These are phyloP conservation scores for Oreochromis grahami DNA, from an alignment of 2,797 vertebrate genomes.

Conservation along the genomic window DNA sequence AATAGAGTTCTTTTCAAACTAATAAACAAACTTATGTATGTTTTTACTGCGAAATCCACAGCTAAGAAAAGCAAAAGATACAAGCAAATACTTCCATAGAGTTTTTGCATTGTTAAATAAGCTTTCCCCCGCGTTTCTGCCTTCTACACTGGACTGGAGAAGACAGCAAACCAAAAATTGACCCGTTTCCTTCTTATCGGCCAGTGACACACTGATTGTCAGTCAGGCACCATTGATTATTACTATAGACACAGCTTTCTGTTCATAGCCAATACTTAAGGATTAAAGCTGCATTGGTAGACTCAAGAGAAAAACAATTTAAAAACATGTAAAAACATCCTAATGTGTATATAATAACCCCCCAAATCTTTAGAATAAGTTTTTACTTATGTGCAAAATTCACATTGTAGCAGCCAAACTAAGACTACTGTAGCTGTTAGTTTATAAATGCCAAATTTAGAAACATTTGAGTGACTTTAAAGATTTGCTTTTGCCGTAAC, in stretches of 20 bases:
- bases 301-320: not conserved
- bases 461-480: not conserved
- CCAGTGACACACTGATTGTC: conserved; percentile 8
- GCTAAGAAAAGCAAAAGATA: not conserved
- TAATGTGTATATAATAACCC: not conserved
- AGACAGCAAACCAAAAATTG: not conserved
- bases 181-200: conserved; percentile 9
- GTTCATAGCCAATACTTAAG: not conserved
- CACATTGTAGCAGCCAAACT: not conserved
- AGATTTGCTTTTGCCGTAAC: not conserved
- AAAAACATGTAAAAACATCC: fast-evolving
- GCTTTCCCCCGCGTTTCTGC: not conserved
- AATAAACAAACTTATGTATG: not conserved
- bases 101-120: not conserved
- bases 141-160: not conserved
- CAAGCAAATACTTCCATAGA: not conserved
- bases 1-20: not conserved
- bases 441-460: not conserved
- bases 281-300: not conserved
- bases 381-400: not conserved
- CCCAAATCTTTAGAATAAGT: not conserved
- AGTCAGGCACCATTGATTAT: conserved; percentile 13
- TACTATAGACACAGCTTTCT: conserved; percentile 4
- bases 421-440: not conserved
- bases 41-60: not conserved